Evolutionary conservation across 1,140 invertebrate genomes (phyloP).

Genomic region (Gryllus bimaculatus): DNA sequence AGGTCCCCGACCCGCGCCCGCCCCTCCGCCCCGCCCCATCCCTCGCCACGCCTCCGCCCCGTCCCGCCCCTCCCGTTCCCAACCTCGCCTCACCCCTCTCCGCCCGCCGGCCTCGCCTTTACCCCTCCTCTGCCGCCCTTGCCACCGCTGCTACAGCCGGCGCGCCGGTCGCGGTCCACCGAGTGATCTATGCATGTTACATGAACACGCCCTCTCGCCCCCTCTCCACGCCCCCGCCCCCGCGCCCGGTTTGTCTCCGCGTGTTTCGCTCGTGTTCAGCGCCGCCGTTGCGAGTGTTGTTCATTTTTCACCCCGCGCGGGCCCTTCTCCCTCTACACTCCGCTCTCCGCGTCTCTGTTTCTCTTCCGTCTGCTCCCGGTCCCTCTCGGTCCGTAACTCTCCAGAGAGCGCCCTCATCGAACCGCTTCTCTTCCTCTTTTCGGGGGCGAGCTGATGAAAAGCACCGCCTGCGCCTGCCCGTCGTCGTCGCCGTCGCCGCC

Average conservation of each 20-base stretch:
- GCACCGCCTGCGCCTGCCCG: too few species aligned
- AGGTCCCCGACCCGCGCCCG: too few species aligned
- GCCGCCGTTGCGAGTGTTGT: neutral
- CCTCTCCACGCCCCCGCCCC: too few species aligned
- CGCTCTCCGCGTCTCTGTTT: neutral
- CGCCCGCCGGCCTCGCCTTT: too few species aligned
- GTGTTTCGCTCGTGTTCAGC: neutral
- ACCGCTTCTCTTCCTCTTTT: too few species aligned
- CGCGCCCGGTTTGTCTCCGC: neutral
- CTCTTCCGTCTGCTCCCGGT: neutral
- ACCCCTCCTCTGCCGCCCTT: too few species aligned
- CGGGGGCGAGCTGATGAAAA: too few species aligned
- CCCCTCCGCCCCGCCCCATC: neutral
- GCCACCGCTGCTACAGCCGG: neutral
- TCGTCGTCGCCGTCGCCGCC: too few species aligned
- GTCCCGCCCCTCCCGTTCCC: too few species aligned
- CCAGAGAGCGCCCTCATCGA: too few species aligned
- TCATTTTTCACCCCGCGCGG: neutral
- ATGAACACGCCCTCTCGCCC: neutral
- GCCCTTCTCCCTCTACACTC: neutral
- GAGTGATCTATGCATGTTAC: constrained; percentile 1
- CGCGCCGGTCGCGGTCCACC: neutral
- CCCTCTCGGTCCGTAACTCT: too few species aligned
- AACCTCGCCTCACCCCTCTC: too few species aligned
- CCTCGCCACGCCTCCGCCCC: neutral